Evolutionary conservation across 2,888 invertebrate species (phyloP).

Genomic region (Perizoma affinitatum): DNA sequence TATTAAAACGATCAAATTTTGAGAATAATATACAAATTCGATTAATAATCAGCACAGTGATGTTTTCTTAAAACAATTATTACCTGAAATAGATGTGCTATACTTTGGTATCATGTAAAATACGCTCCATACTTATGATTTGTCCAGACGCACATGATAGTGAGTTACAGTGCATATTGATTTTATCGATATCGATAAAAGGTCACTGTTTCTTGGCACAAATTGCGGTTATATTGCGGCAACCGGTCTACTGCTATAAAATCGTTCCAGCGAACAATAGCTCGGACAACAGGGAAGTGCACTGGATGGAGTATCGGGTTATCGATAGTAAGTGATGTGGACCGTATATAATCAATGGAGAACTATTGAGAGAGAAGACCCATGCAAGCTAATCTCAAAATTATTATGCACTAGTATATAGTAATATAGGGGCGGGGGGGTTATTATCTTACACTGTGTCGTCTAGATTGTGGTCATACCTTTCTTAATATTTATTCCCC

Average conservation of each 20-base stretch:
- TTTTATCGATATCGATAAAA: slow-evolving; percentile 31
- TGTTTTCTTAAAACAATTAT: too few species aligned
- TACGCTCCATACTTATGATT: not conserved
- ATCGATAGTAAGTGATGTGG: slow-evolving; percentile 34
- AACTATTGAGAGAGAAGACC: not conserved
- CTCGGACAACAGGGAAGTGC: slow-evolving; percentile 44
- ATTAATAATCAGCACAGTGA: too few species aligned
- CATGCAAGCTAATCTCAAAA: not conserved
- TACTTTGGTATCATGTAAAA: too few species aligned
- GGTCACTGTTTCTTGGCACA: slow-evolving; percentile 33
- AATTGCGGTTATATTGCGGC: slow-evolving; percentile 38
- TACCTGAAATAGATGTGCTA: too few species aligned
- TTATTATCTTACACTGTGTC: too few species aligned
- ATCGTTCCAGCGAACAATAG: slow-evolving; percentile 39
- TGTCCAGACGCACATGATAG: slow-evolving; percentile 1
- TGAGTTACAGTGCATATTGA: slow-evolving; percentile 15
- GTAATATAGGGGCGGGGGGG: too few species aligned
- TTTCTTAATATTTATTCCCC: too few species aligned
- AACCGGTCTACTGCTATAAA: slow-evolving; percentile 33
- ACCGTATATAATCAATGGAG: slow-evolving; percentile 14
- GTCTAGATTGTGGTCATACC: too few species aligned
- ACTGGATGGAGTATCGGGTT: slow-evolving; percentile 38
- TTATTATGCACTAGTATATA: too few species aligned
- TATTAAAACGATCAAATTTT: too few species aligned
- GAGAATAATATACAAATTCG: too few species aligned